phyloP scores from a whole-genome alignment of 2,888 invertebrate species.

The Tortricodes alternella region DNA sequence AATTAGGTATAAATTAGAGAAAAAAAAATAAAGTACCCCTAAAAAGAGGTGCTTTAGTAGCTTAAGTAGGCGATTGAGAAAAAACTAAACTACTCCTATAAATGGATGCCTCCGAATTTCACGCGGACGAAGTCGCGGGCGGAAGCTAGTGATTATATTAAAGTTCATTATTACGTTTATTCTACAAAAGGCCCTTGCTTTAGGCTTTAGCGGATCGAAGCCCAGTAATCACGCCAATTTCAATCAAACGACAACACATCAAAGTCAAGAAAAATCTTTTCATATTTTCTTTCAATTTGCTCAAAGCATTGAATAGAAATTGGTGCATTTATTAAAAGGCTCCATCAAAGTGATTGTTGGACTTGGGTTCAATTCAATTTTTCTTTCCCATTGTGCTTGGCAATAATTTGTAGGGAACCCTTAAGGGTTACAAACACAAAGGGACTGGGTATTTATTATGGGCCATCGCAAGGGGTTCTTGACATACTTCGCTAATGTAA shows the following conservation, averaged over 20 bases:
- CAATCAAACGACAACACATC: slow-evolving; percentile 7
- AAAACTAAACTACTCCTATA: no score
- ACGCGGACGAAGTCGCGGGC: no score
- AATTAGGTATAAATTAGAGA: no score
- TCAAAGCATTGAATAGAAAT: slow-evolving; percentile 26
- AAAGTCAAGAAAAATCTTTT: slow-evolving; percentile 12
- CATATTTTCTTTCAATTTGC: slow-evolving; percentile 21
- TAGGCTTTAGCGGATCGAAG: background rate
- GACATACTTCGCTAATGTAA: slow-evolving; percentile 17
- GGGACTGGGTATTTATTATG: slow-evolving; percentile 23
- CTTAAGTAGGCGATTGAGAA: no score
- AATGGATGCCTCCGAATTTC: no score
- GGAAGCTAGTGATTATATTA: no score
- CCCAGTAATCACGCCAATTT: background rate
- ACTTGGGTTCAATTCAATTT: slow-evolving; percentile 23
- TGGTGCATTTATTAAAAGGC: slow-evolving; percentile 23
- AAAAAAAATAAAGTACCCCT: no score
- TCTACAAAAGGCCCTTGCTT: no score
- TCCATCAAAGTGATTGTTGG: slow-evolving; percentile 25
- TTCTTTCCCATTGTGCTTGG: slow-evolving; percentile 21
- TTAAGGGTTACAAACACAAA: slow-evolving; percentile 24
- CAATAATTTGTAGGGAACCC: slow-evolving; percentile 23
- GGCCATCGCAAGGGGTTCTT: slow-evolving; percentile 8
- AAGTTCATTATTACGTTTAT: no score
- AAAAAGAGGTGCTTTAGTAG: no score